phyloP scores from a whole-genome alignment of 2,888 invertebrate species.

The Myopa testacea region DNA sequence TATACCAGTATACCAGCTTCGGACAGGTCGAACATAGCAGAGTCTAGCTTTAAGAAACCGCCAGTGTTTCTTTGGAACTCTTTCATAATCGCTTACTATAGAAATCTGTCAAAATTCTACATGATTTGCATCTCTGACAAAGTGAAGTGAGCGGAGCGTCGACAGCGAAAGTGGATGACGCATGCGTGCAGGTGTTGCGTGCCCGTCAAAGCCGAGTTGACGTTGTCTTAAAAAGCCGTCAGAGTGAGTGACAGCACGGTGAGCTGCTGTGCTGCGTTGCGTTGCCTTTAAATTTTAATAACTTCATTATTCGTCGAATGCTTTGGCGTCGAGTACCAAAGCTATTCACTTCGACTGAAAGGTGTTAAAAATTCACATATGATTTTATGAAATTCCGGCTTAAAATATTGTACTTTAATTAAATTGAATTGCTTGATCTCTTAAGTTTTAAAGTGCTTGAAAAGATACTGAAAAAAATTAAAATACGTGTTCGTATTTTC shows the following conservation, averaged over 20 bases:
- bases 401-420: conserved; percentile 14
- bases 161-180: conserved; percentile 24
- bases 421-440: conserved; percentile 10
- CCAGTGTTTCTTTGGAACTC: too few relatives aligned
- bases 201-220: not conserved
- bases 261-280: not conserved
- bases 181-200: conserved; percentile 41
- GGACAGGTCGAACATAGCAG: too few relatives aligned
- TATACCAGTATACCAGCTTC: too few relatives aligned
- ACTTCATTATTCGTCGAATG: not conserved
- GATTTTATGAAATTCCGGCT: not conserved
- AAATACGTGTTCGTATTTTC: not conserved
- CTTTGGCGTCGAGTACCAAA: conserved; percentile 2
- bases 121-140: not conserved
- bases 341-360: not conserved
- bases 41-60: too few relatives aligned
- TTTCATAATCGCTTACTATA: too few relatives aligned
- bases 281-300: conserved; percentile 1
- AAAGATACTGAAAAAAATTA: not conserved
- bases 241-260: conserved; percentile 1
- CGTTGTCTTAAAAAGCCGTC: conserved; percentile 2
- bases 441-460: not conserved
- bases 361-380: too few relatives aligned
- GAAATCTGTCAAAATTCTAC: not conserved
- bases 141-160: not conserved